Base-by-base conservation (phyloP, 2,113 vertebrate species). In the Ginglymostoma cirratum region DNA sequence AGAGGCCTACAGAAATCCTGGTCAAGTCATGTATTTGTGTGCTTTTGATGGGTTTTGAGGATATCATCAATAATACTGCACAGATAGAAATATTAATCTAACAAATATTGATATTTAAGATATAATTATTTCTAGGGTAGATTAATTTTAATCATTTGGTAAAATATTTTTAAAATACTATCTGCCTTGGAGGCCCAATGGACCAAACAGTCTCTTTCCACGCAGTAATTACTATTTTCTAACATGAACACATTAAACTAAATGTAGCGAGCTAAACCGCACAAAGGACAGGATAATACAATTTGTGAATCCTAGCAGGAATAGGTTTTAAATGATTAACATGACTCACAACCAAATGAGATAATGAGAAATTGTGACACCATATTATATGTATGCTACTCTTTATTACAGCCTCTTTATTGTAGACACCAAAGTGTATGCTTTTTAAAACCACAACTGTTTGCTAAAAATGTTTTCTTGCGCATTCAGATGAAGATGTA, bases 281-380 rank as follows among this genome's bases (percentile, higher is more conserved):
- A 38, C 30, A 66, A 66, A 93, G 61, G 61, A 66, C 34, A 38
- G n/a, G 34, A 93, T 93, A 93, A 93, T 93, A 38, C 89, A 93
- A 92, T 92, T 65, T 61, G 52, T 65, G 30, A 65, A 83, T 42
- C 80, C 80, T 83, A 30, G 87, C 55, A 92, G 87, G 87, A 92
- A 65, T 92, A 92, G 52, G n/a, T 92, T 65, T 61, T 34, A 65
- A 61, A 92, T 92, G 15, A 65, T 65, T 92, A 65, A 14, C 87
- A 92, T 92, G 52, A 34, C 30, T 92, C 30, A n/a, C 24, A 61
- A 92, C 30, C 30, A 92, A 21, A 45, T 5, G 15, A n/a, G 52
- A 17, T 92, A 61, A 92, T 92, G 87, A 92, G 55, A 92, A 92
- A 61, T 92, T 55, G 6, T 65, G 30, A 6, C 87, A 92, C 12